A percentile compares a stretch with the other conserved stretches of the same genome.
Conservation (phyloP, 2,888 invertebrate species). For the Tetanocera ferruginea region DNA sequence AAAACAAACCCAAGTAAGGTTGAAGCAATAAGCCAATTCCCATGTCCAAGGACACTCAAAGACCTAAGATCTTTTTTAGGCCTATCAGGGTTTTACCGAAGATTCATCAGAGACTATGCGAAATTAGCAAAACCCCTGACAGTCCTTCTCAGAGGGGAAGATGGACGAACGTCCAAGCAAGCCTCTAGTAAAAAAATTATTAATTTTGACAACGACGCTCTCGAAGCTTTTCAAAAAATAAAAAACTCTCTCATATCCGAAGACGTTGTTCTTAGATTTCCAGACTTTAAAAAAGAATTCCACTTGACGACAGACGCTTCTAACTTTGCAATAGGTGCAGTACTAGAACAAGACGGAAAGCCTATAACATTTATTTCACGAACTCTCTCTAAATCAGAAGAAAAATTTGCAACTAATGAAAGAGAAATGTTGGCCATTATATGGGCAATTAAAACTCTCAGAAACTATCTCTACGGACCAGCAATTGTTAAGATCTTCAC, state of each 20-base stretch:
- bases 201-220: too few relatives aligned
- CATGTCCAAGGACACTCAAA: slow-evolving; percentile 40
- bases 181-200: slow-evolving; percentile 11
- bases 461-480: slow-evolving; percentile 38
- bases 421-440: slow-evolving; percentile 40
- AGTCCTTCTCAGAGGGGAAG: slow-evolving; percentile 12
- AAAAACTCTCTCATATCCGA: background rate
- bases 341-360: slow-evolving; percentile 26
- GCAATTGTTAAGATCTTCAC: slow-evolving; percentile 30
- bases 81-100: slow-evolving; percentile 42
- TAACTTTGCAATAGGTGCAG: slow-evolving; percentile 40
- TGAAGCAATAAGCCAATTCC: slow-evolving; percentile 38
- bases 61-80: slow-evolving; percentile 44
- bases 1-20: slow-evolving; percentile 39
- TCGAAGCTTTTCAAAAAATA: too few relatives aligned
- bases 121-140: slow-evolving; percentile 41
- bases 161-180: background rate
- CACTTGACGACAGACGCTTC: slow-evolving; percentile 45
- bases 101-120: slow-evolving; percentile 30
- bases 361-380: slow-evolving; percentile 41
- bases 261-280: background rate
- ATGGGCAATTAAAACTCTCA: slow-evolving; percentile 32
- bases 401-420: slow-evolving; percentile 41
- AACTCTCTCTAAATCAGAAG: slow-evolving; percentile 35
- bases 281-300: slow-evolving; percentile 20